phyloP scores from a whole-genome alignment of 2,113 vertebrate species.

The Actinemys pallida region DNA sequence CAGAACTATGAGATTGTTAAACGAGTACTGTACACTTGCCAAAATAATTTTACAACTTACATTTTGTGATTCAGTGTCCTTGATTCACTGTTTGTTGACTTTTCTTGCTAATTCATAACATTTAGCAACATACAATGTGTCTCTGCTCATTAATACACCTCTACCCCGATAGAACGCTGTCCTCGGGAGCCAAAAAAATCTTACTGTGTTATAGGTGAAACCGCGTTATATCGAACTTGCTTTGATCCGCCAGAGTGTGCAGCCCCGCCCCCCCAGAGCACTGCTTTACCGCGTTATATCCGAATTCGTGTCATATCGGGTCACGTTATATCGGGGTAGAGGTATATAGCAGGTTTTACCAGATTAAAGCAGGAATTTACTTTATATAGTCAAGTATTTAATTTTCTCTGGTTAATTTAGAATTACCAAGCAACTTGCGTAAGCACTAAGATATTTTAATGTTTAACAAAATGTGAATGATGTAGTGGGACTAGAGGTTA shows the following conservation, averaged over 20 bases:
- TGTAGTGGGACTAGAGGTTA: background rate
- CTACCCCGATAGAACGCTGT: too few species aligned
- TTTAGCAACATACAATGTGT: background rate
- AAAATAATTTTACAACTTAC: background rate
- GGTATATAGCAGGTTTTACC: too few species aligned
- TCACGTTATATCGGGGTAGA: too few species aligned
- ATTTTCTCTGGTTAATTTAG: background rate
- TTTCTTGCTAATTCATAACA: background rate
- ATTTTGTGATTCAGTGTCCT: background rate
- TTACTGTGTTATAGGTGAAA: too few species aligned
- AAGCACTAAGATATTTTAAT: background rate
- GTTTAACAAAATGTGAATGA: background rate
- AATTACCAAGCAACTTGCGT: background rate
- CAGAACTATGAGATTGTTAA: background rate
- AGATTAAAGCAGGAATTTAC: background rate
- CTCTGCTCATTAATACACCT: background rate
- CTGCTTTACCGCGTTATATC: too few species aligned
- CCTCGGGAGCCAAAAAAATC: too few species aligned
- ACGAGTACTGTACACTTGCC: background rate
- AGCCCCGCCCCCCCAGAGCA: too few species aligned
- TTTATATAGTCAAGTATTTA: background rate
- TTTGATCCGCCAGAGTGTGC: too few species aligned
- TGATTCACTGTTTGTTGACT: background rate
- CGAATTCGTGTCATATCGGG: too few species aligned
- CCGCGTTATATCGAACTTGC: too few species aligned